phyloP scores from a whole-genome alignment of 2,113 vertebrate genomes.

The Eira barbara region DNA sequence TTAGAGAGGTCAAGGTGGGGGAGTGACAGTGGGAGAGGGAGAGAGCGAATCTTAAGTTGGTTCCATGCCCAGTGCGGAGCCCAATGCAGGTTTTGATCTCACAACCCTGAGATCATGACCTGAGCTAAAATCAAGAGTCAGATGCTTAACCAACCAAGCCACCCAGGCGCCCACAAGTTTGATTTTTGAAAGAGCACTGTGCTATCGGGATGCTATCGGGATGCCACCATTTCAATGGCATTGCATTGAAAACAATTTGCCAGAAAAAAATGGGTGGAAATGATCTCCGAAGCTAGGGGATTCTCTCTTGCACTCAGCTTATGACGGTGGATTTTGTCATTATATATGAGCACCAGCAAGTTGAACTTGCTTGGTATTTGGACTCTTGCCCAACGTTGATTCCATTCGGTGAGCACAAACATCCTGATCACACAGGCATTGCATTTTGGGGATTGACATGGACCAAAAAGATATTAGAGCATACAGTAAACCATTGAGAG shows the following conservation, averaged over 20 bases:
- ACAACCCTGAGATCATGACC: background rate
- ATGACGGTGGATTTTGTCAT: slow-evolving; percentile 20
- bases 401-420: slow-evolving; percentile 32
- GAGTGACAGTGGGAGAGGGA: background rate
- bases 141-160: background rate
- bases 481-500: background rate
- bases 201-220: background rate
- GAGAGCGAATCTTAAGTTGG: background rate
- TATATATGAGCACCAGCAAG: background rate
- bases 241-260: slow-evolving; percentile 17
- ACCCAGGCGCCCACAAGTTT: background rate
- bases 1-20: background rate
- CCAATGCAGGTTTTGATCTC: background rate
- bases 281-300: background rate
- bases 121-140: background rate
- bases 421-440: slow-evolving; percentile 57
- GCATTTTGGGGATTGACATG: slow-evolving; percentile 42
- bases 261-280: slow-evolving; percentile 45
- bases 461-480: slow-evolving; percentile 34
- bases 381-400: slow-evolving; percentile 7
- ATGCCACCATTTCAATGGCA: background rate
- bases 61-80: background rate
- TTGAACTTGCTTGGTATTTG: slow-evolving; percentile 38
- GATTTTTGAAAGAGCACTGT: slow-evolving; percentile 40
- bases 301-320: slow-evolving; percentile 1